Evolutionary conservation across 2,888 invertebrate species (phyloP).

Genomic region (Euzophera pinguis): DNA sequence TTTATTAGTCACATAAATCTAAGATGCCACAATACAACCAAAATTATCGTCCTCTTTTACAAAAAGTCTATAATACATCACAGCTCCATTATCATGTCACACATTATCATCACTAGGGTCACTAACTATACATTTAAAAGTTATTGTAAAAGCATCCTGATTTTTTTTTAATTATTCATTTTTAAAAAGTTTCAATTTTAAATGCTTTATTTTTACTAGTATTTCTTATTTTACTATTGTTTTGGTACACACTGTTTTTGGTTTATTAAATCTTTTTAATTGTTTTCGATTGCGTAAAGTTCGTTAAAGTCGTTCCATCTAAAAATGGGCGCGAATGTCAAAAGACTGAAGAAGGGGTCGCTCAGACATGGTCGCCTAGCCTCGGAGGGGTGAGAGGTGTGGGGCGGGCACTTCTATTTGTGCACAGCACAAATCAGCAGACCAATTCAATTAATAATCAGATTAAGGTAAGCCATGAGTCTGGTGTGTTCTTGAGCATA

Average conservation of each 20-base stretch:
- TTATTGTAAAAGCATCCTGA: conserved; percentile 6
- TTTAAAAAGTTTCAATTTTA: conserved; percentile 31
- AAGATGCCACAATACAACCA: conserved; percentile 63
- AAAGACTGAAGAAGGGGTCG: conserved; percentile 74
- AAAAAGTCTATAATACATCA: conserved; percentile 44
- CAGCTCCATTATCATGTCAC: conserved; percentile 35
- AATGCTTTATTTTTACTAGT: conserved; percentile 44
- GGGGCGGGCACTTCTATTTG: conserved; percentile 65
- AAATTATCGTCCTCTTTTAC: conserved; percentile 24
- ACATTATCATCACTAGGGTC: conserved; percentile 21
- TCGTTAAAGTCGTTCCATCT: conserved; percentile 72
- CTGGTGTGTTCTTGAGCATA: conserved; percentile 59
- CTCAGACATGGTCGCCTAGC: conserved; percentile 44
- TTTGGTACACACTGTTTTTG: conserved; percentile 33
- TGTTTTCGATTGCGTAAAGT: conserved; percentile 55
- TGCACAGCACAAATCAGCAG: conserved; percentile 75
- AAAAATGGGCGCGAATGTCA: conserved; percentile 77
- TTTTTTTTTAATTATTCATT: conserved; percentile 22
- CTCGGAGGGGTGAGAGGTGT: conserved; percentile 38
- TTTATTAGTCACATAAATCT: conserved; percentile 44
- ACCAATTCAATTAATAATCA: conserved; percentile 78
- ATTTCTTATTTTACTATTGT: conserved; percentile 18
- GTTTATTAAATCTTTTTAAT: conserved; percentile 29
- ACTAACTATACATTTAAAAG: conserved; percentile 10
- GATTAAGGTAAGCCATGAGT: conserved; percentile 76